Conservation (phyloP, 1,140 invertebrate species). For the Macrostomum lignano region DNA sequence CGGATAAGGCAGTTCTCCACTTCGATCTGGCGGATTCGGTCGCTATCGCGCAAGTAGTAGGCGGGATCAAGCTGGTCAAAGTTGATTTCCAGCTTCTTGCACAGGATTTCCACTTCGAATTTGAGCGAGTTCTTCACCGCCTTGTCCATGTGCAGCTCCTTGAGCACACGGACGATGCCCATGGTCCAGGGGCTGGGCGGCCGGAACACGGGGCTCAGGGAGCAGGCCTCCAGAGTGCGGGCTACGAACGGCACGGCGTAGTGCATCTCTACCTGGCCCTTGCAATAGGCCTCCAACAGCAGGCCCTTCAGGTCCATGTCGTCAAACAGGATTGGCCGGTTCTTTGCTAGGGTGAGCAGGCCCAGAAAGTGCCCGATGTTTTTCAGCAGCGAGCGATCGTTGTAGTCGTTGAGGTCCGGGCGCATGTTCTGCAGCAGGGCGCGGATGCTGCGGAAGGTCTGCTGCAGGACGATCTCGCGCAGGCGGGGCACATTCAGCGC, state of each 20-base stretch:
- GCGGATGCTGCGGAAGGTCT: slow-evolving; percentile 50
- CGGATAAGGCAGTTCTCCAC: slow-evolving; percentile 20
- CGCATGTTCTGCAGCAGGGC: slow-evolving; percentile 15
- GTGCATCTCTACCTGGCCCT: slow-evolving; percentile 80
- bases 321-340: slow-evolving; percentile 58
- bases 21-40: slow-evolving; percentile 80
- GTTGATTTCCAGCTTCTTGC: slow-evolving; percentile 77
- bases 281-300: slow-evolving; percentile 84
- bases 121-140: slow-evolving; percentile 77
- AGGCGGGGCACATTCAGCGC: too few species aligned
- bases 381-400: slow-evolving; percentile 74
- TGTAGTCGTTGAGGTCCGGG: slow-evolving; percentile 61
- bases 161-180: slow-evolving; percentile 75
- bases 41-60: slow-evolving; percentile 86
- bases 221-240: slow-evolving; percentile 85
- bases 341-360: slow-evolving; percentile 71
- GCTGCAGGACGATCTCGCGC: too few species aligned
- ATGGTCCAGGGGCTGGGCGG: slow-evolving; percentile 95
- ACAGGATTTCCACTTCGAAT: slow-evolving; percentile 48
- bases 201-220: slow-evolving; percentile 75
- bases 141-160: slow-evolving; percentile 75
- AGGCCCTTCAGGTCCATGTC: slow-evolving; percentile 71
- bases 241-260: slow-evolving; percentile 96
- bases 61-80: slow-evolving; percentile 32
- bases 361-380: slow-evolving; percentile 97